Conservation (phyloP, 2,113 vertebrate species). For the Lepus europaeus region DNA sequence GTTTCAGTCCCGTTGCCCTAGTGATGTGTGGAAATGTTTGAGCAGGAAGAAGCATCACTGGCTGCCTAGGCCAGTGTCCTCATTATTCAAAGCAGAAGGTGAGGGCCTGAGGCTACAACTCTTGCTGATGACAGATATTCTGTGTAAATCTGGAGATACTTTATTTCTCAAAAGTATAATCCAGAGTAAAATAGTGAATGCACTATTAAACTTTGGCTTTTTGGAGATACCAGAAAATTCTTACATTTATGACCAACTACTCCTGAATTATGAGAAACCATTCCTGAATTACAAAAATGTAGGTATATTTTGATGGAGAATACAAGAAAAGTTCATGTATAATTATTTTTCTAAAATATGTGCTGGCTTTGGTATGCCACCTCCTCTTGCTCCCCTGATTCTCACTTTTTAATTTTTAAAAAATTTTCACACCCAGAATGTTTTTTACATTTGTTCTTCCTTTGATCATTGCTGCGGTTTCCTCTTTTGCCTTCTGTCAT, state of each 20-base stretch:
- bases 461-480: not conserved
- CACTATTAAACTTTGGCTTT: not conserved
- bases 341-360: not conserved
- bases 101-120: not conserved
- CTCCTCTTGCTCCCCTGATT: not conserved
- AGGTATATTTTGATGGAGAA: slow-evolving; percentile 12
- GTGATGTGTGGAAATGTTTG: not conserved
- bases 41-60: not conserved
- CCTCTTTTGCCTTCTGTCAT: not conserved
- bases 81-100: not conserved
- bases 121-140: not conserved
- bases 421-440: not conserved
- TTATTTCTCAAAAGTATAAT: slow-evolving; percentile 3
- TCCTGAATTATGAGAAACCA: slow-evolving; percentile 25
- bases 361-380: not conserved
- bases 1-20: no score
- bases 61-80: not conserved
- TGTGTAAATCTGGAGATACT: not conserved
- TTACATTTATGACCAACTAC: not conserved
- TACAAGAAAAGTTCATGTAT: not conserved
- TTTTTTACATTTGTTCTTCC: not conserved
- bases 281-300: not conserved
- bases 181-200: not conserved
- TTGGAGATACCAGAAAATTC: not conserved
- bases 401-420: not conserved